Evolutionary conservation across 2,113 vertebrate species (phyloP).

Genomic region (Gobio gobio): DNA sequence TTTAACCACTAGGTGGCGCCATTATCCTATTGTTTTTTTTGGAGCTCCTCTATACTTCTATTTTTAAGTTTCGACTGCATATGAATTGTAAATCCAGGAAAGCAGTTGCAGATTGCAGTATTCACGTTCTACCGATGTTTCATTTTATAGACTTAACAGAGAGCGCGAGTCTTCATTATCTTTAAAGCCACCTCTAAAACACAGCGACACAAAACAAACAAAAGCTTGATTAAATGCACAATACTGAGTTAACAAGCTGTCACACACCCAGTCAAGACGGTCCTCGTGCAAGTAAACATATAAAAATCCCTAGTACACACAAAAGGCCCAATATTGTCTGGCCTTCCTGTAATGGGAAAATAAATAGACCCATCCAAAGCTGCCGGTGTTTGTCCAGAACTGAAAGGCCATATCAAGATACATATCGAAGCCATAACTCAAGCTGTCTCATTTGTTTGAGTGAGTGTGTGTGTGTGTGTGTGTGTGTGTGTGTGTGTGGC

Average conservation of each 20-base stretch:
- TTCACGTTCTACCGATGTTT: background rate
- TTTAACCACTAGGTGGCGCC: constrained; percentile 34
- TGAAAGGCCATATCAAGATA: constrained; percentile 34
- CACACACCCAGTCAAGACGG: background rate
- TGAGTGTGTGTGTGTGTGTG: background rate
- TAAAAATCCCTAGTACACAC: background rate
- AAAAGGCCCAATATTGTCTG: constrained; percentile 12
- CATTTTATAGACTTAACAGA: background rate
- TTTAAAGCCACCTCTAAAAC: background rate
- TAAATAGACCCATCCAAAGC: constrained; percentile 49
- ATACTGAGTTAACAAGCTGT: background rate
- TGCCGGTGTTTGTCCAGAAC: constrained; percentile 46
- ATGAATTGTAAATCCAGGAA: constrained; percentile 1
- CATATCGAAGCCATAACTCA: constrained; percentile 50
- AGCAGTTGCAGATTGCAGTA: background rate
- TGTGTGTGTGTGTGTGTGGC: background rate
- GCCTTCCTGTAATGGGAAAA: constrained; percentile 45
- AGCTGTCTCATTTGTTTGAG: constrained; percentile 25
- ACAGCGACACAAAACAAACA: background rate
- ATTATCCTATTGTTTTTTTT: constrained; percentile 28
- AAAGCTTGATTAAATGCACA: background rate
- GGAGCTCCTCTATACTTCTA: background rate
- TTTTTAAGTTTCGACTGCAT: background rate
- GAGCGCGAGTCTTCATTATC: background rate
- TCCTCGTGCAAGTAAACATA: background rate